These are phyloP conservation scores for Pediacus dermestoides DNA, from an alignment of 2,888 invertebrate genomes.

Conservation along the genomic window DNA sequence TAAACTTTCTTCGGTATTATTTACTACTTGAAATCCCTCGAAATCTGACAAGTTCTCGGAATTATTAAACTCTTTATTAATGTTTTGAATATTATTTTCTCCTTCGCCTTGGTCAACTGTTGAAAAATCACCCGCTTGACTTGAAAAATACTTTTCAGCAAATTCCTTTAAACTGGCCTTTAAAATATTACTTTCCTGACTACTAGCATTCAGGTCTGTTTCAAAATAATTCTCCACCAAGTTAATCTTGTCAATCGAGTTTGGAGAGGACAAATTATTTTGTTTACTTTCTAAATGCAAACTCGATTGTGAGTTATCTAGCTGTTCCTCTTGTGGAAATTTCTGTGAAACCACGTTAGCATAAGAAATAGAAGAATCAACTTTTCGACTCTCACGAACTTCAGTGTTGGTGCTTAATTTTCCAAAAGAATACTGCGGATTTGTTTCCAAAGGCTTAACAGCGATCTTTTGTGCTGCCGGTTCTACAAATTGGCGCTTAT, in stretches of 20 bases:
- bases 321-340: conserved; percentile 6
- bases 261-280: too few species aligned
- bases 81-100: too few species aligned
- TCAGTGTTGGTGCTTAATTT: conserved; percentile 15
- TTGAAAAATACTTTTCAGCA: too few species aligned
- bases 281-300: too few species aligned
- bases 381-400: conserved; percentile 34
- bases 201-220: neutral
- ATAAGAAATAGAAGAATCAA: conserved; percentile 31
- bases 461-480: neutral
- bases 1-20: too few species aligned
- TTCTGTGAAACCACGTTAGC: conserved; percentile 32
- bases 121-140: too few species aligned
- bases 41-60: too few species aligned
- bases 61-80: too few species aligned
- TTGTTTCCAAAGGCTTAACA: neutral
- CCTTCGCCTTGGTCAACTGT: too few species aligned
- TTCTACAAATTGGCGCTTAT: conserved; percentile 4
- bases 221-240: neutral
- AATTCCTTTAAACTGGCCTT: neutral
- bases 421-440: too few species aligned
- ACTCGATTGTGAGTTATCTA: too few species aligned
- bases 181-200: neutral
- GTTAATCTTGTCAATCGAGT: neutral
- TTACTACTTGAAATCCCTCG: too few species aligned